Percentiles rank a stretch among this genome's conserved stretches.
phyloP scores from a whole-genome alignment of 92 coral and sea anemone species.

The Epizoanthus scotinus region DNA sequence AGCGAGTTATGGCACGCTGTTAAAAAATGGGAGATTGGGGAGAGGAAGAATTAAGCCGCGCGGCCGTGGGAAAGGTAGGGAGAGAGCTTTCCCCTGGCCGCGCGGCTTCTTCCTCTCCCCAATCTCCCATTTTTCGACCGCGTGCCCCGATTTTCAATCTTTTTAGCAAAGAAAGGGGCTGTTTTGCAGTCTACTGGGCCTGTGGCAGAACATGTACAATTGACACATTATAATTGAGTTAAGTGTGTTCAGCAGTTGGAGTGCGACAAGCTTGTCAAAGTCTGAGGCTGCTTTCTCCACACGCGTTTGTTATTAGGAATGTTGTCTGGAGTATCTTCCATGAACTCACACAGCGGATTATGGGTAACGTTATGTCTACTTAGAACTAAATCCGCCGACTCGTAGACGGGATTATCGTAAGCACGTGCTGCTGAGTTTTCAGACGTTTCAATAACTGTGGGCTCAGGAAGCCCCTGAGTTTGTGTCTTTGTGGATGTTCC shows the following conservation, averaged over 20 bases:
- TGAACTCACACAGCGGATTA: slow-evolving; percentile 49
- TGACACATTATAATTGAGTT: too few relatives aligned
- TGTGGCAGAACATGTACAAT: too few relatives aligned
- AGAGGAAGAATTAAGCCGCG: too few relatives aligned
- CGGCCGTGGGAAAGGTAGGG: too few relatives aligned
- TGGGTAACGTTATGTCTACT: slow-evolving; percentile 57
- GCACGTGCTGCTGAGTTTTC: slow-evolving; percentile 52
- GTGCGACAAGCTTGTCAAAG: slow-evolving; percentile 6
- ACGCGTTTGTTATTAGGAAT: slow-evolving; percentile 11
- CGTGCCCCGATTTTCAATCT: too few relatives aligned
- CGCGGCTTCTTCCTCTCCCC: too few relatives aligned
- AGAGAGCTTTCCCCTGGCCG: too few relatives aligned
- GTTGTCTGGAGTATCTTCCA: slow-evolving; percentile 38
- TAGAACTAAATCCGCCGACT: slow-evolving; percentile 62
- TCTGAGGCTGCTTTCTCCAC: slow-evolving; percentile 33
- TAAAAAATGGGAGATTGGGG: too few relatives aligned
- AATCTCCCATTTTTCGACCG: too few relatives aligned
- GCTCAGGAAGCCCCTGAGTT: slow-evolving; percentile 18
- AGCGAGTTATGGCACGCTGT: too few relatives aligned
- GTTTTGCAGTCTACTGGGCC: too few relatives aligned
- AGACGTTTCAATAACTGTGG: slow-evolving; percentile 57
- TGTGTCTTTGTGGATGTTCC: background rate
- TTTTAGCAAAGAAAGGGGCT: too few relatives aligned
- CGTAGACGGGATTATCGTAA: slow-evolving; percentile 69
- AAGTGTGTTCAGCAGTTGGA: background rate